Conservation (phyloP, 2,888 invertebrate species). For the Conomelus anceps region DNA sequence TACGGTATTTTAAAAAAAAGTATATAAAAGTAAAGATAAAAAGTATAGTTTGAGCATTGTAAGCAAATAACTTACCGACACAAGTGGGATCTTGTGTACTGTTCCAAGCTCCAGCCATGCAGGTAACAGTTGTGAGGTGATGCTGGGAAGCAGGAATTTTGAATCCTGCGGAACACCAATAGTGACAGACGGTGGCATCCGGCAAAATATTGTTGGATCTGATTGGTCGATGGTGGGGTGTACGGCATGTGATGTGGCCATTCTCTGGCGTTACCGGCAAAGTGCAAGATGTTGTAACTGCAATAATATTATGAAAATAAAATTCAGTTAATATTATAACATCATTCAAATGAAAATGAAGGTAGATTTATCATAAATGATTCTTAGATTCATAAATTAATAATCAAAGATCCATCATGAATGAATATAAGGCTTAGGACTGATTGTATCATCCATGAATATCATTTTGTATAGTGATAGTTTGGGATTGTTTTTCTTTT, state of each 20-base stretch:
- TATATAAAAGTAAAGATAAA: too few relatives aligned
- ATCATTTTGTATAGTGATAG: too few relatives aligned
- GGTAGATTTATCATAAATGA: too few relatives aligned
- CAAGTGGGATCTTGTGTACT: constrained; percentile 20
- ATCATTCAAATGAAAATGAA: too few relatives aligned
- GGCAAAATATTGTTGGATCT: constrained; percentile 12
- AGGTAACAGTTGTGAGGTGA: background rate
- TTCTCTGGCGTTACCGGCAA: constrained; percentile 13
- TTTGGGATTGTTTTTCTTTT: too few relatives aligned
- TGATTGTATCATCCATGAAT: too few relatives aligned
- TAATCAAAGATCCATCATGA: too few relatives aligned
- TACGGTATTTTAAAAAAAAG: too few relatives aligned
- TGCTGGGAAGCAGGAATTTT: constrained; percentile 9
- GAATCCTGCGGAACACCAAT: constrained; percentile 17
- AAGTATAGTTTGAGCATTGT: background rate
- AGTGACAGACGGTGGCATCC: constrained; percentile 22
- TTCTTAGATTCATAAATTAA: too few relatives aligned
- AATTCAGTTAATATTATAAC: background rate
- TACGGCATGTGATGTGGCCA: constrained; percentile 20
- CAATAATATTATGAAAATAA: background rate
- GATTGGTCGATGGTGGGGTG: constrained; percentile 17
- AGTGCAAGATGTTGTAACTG: constrained; percentile 21
- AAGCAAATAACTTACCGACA: constrained; percentile 14
- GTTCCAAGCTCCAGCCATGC: constrained; percentile 22
- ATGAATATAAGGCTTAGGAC: too few relatives aligned